These are phyloP conservation scores for Taurulus bubalis DNA, from an alignment of 2,113 vertebrate species.

Conservation along the genomic window DNA sequence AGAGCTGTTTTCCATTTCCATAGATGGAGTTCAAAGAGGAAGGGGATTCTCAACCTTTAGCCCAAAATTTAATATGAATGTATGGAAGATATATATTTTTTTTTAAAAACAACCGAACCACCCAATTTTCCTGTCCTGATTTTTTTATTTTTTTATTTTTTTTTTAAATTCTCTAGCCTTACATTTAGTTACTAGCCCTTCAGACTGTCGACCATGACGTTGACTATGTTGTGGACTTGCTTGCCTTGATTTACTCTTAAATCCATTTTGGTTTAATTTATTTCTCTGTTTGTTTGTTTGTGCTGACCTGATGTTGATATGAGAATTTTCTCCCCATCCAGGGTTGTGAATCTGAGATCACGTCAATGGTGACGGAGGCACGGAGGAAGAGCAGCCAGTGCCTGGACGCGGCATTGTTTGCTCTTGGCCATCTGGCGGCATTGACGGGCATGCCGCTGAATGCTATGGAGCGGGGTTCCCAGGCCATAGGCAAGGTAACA, in stretches of 20 bases:
- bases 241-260: slow-evolving; percentile 58
- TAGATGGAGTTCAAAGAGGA: slow-evolving; percentile 68
- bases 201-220: slow-evolving; percentile 33
- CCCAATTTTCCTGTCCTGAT: slow-evolving; percentile 55
- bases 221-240: slow-evolving; percentile 39
- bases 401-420: slow-evolving; percentile 78
- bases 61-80: slow-evolving; percentile 80
- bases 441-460: slow-evolving; percentile 82
- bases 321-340: slow-evolving; percentile 56
- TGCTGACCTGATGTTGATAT: slow-evolving; percentile 38
- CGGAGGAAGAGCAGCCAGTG: slow-evolving; percentile 82
- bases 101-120: too few species aligned
- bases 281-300: slow-evolving; percentile 34
- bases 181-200: slow-evolving; percentile 70
- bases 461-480: slow-evolving; percentile 67
- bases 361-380: slow-evolving; percentile 92
- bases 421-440: slow-evolving; percentile 82
- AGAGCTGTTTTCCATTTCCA: slow-evolving; percentile 80
- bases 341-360: slow-evolving; percentile 95
- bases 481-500: slow-evolving; percentile 68
- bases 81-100: slow-evolving; percentile 79
- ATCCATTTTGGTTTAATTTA: slow-evolving; percentile 59
- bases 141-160: too few species aligned
- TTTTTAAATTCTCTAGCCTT: slow-evolving; percentile 54
- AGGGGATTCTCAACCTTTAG: slow-evolving; percentile 82